phyloP scores from a whole-genome alignment of 2,797 vertebrate species.

The Micromesistius poutassou region DNA sequence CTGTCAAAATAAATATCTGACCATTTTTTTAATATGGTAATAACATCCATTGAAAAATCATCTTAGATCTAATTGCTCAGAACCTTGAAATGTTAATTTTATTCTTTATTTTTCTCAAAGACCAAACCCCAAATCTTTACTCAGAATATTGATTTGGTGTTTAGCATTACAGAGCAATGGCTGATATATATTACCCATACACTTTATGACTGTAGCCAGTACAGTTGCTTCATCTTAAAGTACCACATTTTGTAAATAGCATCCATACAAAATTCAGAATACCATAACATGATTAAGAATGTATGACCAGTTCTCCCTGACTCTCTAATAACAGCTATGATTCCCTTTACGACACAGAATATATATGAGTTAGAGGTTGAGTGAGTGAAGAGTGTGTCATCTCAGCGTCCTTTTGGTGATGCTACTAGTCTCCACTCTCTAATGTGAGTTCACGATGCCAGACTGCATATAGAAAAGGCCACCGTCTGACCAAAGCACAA shows the following conservation, averaged over 20 bases:
- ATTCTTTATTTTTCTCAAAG: not conserved
- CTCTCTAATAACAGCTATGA: not conserved
- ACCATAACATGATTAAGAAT: not conserved
- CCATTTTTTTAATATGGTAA: not conserved
- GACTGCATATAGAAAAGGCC: constrained; percentile 49
- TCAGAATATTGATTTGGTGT: not conserved
- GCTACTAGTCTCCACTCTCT: constrained; percentile 62
- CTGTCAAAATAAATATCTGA: not conserved
- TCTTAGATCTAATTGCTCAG: not conserved
- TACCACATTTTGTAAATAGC: not conserved
- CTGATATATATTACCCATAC: not conserved
- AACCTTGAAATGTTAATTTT: not conserved
- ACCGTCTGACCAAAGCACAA: constrained; percentile 75
- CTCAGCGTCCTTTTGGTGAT: constrained; percentile 38
- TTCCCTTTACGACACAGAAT: not conserved
- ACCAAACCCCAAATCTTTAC: not conserved
- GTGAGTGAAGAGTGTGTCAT: not conserved
- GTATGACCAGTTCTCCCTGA: not conserved
- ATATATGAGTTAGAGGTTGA: not conserved
- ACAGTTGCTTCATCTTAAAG: not conserved
- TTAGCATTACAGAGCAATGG: not conserved
- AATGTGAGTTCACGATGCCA: constrained; percentile 66
- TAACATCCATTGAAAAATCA: not conserved
- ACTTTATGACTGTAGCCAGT: not conserved
- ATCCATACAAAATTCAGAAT: not conserved